phyloP scores from a whole-genome alignment of 2,113 vertebrate species.

The Anhinga rufa region DNA sequence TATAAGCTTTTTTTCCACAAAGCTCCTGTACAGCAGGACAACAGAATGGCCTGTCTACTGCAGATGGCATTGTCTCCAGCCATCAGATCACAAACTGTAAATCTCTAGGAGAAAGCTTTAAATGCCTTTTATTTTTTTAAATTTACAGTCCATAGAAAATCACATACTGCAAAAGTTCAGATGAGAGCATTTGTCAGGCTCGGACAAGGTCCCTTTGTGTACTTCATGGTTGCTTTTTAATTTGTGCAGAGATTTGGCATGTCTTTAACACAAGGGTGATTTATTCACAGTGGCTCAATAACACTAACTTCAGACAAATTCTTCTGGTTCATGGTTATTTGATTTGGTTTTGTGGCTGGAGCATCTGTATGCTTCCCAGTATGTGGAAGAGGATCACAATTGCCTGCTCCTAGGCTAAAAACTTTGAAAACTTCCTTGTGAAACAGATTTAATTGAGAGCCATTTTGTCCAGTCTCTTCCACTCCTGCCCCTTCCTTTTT shows the following conservation, averaged over 20 bases:
- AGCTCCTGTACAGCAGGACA: accelerated
- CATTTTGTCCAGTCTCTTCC: background rate
- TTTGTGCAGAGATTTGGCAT: background rate
- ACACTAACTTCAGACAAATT: background rate
- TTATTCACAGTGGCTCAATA: background rate
- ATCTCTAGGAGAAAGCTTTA: background rate
- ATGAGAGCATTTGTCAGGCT: background rate
- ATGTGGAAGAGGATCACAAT: background rate
- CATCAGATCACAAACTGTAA: background rate
- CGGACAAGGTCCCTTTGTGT: background rate
- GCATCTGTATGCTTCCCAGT: background rate
- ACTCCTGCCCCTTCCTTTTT: background rate
- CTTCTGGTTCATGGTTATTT: background rate
- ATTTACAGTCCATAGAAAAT: background rate
- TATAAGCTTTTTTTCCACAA: background rate
- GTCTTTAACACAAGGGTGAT: background rate
- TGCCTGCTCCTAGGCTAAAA: background rate
- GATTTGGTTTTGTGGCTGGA: background rate
- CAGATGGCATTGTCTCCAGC: background rate
- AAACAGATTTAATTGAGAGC: background rate
- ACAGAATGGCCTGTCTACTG: background rate
- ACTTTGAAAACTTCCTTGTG: background rate
- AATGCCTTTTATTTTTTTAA: background rate
- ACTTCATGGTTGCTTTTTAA: background rate
- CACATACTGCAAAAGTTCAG: background rate